These are phyloP conservation scores for Drosophila differens DNA, from an alignment of 2,888 invertebrate species.

Conservation along the genomic window DNA sequence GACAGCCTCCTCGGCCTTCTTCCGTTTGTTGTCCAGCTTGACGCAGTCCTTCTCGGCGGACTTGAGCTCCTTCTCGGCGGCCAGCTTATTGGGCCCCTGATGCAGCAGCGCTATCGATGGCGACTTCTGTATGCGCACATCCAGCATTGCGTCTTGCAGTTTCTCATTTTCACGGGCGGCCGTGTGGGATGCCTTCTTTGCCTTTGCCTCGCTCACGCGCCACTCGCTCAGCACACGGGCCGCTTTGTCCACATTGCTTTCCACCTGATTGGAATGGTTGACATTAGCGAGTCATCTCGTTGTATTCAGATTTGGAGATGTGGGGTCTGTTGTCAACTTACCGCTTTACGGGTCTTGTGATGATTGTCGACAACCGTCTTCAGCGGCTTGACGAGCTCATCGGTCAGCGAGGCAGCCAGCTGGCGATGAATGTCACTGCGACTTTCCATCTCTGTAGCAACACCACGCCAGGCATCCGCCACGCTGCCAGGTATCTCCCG, in stretches of 20 bases:
- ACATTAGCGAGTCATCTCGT: not conserved
- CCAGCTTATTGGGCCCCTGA: constrained; percentile 83
- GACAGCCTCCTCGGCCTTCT: constrained; percentile 95
- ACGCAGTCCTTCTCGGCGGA: constrained; percentile 89
- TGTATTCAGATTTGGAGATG: not conserved
- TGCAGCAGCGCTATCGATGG: constrained; percentile 85
- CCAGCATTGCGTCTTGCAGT: constrained; percentile 91
- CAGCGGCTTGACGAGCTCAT: constrained; percentile 96
- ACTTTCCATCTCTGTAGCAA: constrained; percentile 96
- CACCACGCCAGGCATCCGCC: constrained; percentile 96
- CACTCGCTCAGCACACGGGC: constrained; percentile 93
- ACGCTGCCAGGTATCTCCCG: constrained; percentile 92
- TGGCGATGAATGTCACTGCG: constrained; percentile 95
- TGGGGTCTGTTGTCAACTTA: constrained; percentile 77
- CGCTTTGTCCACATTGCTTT: constrained; percentile 93
- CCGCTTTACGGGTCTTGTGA: constrained; percentile 90
- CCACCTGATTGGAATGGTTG: constrained; percentile 86
- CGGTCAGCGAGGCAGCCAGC: constrained; percentile 91
- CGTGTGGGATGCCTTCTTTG: constrained; percentile 94
- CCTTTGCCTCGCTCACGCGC: constrained; percentile 94
- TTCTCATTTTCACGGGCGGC: constrained; percentile 96
- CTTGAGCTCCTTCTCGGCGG: constrained; percentile 85
- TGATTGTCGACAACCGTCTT: constrained; percentile 90
- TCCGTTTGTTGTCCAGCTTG: constrained; percentile 94
- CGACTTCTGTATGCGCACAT: constrained; percentile 86